Evolutionary conservation across 2,113 vertebrate species (phyloP), one percentile per base, ranked within the genome.

Genomic region (Notiomystis cincta): DNA sequence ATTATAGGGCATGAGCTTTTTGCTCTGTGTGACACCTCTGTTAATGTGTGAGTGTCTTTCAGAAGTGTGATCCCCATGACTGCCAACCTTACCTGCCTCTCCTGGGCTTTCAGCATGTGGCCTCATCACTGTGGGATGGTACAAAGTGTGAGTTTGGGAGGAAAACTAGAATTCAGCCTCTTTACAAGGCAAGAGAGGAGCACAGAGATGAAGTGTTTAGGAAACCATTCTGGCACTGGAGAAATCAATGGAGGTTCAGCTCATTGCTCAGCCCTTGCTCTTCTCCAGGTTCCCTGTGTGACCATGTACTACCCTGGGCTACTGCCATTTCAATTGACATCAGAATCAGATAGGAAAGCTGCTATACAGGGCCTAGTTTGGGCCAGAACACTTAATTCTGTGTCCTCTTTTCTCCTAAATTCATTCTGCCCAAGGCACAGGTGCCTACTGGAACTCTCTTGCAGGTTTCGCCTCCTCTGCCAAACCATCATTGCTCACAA

Each of bases 401-500:
- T 83, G 31, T 85, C 38, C 45, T 79, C 50, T n/a, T 21, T 76
- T 37, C 22, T 87, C 51, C 30, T 82, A 30, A 69, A 50, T 10
- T 89, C 9, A 1, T 33, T 82, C 53, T 78, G 42, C 48, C 51
- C n/a, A 73, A 89, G 47, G 40, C 58, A 89, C 22, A 35, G 11
- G 8, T 82, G 30, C 70, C 71, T 70, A 86, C 65, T 79, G 48
- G 38, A 82, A 73, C 38, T 93, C 14, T 94, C 73, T 93, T 78
- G 57, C 97, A 99, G 99, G 97, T 99, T 99, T 98, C 98, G 99
- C 48, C 97, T 98, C 94, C 98, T 99, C 70, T 99, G 99, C 89
- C 99, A 99, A 98, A 99, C 99, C 70, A 96, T 99, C 94, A 99
- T 99, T 9, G 98, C 99, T 80, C 99, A 99, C 97, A 99, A 99